Evolutionary conservation across 2,113 vertebrate species (phyloP).

Genomic region (Cygnus buccinator): DNA sequence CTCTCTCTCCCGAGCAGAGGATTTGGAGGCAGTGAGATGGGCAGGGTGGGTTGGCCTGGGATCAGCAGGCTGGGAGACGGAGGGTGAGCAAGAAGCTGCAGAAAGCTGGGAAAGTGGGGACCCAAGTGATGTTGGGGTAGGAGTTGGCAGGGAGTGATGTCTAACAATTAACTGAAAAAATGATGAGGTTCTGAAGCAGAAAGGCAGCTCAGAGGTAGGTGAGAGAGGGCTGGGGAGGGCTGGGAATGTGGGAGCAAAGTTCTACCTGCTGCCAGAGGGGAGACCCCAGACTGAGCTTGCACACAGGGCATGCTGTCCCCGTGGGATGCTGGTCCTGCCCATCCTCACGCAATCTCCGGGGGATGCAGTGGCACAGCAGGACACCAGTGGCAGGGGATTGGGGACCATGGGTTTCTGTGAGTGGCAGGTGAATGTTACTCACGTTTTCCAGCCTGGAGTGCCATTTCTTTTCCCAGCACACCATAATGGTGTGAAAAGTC

Average conservation of each 20-base stretch:
- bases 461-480: not conserved
- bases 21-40: not conserved
- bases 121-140: too few species aligned
- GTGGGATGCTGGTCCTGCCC: not conserved
- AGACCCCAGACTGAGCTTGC: not conserved
- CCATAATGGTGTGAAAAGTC: not conserved
- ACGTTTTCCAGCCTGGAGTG: not conserved
- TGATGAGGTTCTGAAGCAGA: not conserved
- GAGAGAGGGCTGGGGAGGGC: not conserved
- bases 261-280: not conserved
- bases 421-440: not conserved
- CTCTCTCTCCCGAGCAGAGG: not conserved
- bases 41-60: not conserved
- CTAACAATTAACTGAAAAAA: not conserved
- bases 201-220: not conserved
- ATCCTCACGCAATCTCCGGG: not conserved
- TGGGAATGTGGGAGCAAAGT: fast-evolving
- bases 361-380: not conserved
- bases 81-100: not conserved
- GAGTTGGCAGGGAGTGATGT: fast-evolving
- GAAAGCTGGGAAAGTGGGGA: not conserved
- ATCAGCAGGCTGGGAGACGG: fast-evolving
- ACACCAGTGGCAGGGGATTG: not conserved
- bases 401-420: not conserved
- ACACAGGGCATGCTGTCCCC: not conserved